Evolutionary conservation across 1,140 invertebrate species (phyloP).

Genomic region (Muscidifurax raptorellus): DNA sequence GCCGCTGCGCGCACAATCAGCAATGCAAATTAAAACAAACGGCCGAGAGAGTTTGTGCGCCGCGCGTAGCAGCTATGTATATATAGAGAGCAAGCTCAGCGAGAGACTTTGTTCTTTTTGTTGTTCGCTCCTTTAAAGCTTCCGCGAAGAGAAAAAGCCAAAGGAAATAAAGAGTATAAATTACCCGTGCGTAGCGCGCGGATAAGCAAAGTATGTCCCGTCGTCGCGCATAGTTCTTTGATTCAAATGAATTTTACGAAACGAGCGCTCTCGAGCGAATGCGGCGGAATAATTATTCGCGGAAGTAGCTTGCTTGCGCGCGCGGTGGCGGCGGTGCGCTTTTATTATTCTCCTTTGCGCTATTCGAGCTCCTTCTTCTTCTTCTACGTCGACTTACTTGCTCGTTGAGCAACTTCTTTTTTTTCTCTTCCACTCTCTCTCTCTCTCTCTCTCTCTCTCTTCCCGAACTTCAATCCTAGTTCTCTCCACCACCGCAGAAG

Average conservation of each 20-base stretch:
- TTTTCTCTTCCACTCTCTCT: background rate
- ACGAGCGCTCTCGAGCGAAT: background rate
- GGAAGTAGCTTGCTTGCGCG: conserved; percentile 11
- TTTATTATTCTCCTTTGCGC: background rate
- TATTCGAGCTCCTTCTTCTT: background rate
- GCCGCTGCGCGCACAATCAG: background rate
- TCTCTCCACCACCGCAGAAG: no score
- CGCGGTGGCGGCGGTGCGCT: background rate
- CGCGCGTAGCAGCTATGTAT: background rate
- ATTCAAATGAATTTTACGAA: conserved; percentile 11
- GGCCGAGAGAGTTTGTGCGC: background rate
- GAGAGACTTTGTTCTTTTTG: background rate
- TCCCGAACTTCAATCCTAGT: conserved; percentile 7
- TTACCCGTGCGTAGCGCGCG: background rate
- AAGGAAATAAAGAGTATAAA: conserved; percentile 16
- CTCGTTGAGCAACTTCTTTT: background rate
- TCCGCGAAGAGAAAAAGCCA: background rate
- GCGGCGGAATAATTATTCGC: conserved; percentile 23
- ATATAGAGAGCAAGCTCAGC: no score
- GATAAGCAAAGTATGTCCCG: conserved; percentile 11
- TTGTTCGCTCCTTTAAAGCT: background rate
- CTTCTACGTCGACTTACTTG: background rate
- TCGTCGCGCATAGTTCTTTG: background rate
- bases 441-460: background rate
- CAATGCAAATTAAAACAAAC: conserved; percentile 23